Base-by-base conservation (phyloP, 2,888 invertebrate genomes). In the Carcina quercana region DNA sequence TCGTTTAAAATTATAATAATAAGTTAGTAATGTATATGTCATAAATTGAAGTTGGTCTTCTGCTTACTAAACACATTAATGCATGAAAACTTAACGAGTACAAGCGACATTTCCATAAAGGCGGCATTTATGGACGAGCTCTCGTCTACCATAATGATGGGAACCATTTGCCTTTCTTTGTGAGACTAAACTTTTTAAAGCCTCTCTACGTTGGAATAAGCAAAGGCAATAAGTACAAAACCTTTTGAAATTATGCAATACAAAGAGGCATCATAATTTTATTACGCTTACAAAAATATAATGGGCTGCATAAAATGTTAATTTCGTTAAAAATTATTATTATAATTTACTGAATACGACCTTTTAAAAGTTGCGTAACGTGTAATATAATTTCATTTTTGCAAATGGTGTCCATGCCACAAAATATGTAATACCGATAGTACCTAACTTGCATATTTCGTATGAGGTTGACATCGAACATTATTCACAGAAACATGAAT, bases 31-130 rank as follows among this genome's bases (percentile, higher is more conserved):
- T n/a, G n/a, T n/a, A n/a, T n/a, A n/a, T n/a, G n/a, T n/a, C n/a
- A n/a, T n/a, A n/a, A n/a, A n/a, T n/a, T n/a, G n/a, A n/a, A n/a
- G n/a, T n/a, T n/a, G n/a, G n/a, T n/a, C n/a, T n/a, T n/a, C 28
- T 35, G 39, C 43, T 45, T 45, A 40, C 29, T 17, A 35, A 35
- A 42, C 39, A 52, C 42, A 45, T 47, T 47, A 47, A 52, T 47
- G 38, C 50, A 51, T 52, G 50, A 47, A 48, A 45, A 45, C 39
- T 44, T 43, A 48, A 48, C 47, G 39, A 44, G 40, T 32, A 33
- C 35, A 28, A 32, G 35, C 38, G 40, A 43, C 35, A 66, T 67
- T 67, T 60, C 55, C 62, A 66, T 64, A 66, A 66, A 59, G 42
- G 46, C 30, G 32, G 41, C 58, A 53, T 61, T 57, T 55, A 59